Evolutionary conservation across 2,113 vertebrate species (phyloP).

Genomic region (Bambusicola thoracicus): DNA sequence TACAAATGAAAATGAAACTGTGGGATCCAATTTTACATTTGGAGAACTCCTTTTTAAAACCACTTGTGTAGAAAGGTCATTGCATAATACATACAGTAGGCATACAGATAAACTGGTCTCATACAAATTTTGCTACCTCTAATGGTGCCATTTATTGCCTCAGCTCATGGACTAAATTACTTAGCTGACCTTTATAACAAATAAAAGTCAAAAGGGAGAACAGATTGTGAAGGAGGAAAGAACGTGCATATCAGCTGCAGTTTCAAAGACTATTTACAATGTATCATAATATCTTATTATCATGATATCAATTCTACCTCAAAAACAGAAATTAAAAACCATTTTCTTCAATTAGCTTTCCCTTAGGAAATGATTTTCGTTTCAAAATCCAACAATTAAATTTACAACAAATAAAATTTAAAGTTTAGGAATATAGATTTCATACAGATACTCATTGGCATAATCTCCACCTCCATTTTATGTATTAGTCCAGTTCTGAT

Average conservation of each 20-base stretch:
- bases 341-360: background rate
- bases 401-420: background rate
- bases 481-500: background rate
- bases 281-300: background rate
- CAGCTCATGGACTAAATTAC: background rate
- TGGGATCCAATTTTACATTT: background rate
- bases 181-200: background rate
- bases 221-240: background rate
- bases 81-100: background rate
- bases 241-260: background rate
- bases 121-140: background rate
- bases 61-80: background rate
- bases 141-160: background rate
- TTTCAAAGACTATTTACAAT: background rate
- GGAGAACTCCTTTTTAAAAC: background rate
- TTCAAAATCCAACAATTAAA: background rate
- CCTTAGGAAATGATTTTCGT: background rate
- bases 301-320: background rate
- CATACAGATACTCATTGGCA: background rate
- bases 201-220: background rate
- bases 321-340: background rate
- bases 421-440: background rate
- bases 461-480: background rate
- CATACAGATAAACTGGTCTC: background rate
- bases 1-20: background rate